Conservation (phyloP, 2,888 invertebrate species). For the Hetaerina titia region DNA sequence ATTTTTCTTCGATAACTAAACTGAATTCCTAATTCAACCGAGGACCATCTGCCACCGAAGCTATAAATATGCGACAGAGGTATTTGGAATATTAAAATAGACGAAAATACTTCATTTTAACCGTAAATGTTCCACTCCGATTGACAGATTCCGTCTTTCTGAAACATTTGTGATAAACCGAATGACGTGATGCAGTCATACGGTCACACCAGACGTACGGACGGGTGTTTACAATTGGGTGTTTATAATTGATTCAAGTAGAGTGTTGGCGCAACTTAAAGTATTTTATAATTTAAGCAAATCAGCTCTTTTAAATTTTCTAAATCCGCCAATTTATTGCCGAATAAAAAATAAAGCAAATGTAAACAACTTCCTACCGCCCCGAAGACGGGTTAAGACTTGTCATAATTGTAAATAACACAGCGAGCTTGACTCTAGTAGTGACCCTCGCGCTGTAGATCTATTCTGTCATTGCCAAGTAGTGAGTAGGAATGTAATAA, state of each 20-base stretch:
- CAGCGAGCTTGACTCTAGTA: background rate
- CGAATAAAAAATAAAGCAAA: background rate
- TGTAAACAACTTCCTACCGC: background rate
- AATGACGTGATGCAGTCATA: constrained; percentile 32
- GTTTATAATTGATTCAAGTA: constrained; percentile 66
- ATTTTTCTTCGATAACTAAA: background rate
- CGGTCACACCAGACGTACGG: constrained; percentile 44
- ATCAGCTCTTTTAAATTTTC: too few species aligned
- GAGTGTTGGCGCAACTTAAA: constrained; percentile 33
- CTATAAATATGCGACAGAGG: background rate
- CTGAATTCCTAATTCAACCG: background rate
- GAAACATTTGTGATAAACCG: background rate
- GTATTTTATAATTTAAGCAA: background rate
- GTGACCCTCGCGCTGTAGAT: constrained; percentile 58
- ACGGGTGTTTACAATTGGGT: constrained; percentile 52
- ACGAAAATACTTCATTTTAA: background rate
- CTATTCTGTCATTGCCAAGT: constrained; percentile 65
- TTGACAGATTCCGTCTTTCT: background rate
- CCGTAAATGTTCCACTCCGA: background rate
- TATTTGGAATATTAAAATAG: too few species aligned
- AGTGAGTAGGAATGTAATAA: constrained; percentile 67
- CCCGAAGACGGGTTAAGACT: background rate
- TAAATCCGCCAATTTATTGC: background rate
- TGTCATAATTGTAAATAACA: background rate
- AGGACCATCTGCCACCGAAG: background rate